Percentiles rank a stretch among this genome's conserved stretches.
These are phyloP conservation scores for Vulpes ferrilata DNA, from an alignment of 2,113 vertebrate species.

Conservation along the genomic window DNA sequence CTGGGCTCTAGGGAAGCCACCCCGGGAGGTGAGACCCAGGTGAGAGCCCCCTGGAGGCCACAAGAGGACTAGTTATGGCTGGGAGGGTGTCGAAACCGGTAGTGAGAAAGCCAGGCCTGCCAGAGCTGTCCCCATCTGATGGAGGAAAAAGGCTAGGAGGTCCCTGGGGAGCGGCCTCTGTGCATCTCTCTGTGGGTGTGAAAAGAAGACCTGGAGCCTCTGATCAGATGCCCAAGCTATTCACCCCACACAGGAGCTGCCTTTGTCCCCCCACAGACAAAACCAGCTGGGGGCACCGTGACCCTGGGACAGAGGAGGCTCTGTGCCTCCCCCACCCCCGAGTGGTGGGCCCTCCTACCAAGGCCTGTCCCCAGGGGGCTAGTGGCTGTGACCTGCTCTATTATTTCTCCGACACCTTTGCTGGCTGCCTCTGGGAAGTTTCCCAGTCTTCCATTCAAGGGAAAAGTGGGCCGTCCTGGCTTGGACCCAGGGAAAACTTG, in stretches of 20 bases:
- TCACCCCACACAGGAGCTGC: slow-evolving; percentile 70
- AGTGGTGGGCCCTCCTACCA: not conserved
- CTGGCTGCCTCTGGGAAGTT: slow-evolving; percentile 54
- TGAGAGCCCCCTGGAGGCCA: not conserved
- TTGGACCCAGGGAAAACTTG: not conserved
- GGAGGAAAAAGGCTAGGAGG: slow-evolving; percentile 25
- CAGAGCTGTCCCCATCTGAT: not conserved
- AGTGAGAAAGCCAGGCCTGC: not conserved
- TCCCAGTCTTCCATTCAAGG: not conserved
- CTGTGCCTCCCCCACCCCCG: slow-evolving; percentile 40
- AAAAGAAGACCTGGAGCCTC: slow-evolving; percentile 70
- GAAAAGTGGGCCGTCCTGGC: not conserved
- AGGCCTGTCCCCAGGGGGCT: not conserved
- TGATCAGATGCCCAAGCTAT: slow-evolving; percentile 64
- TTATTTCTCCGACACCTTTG: slow-evolving; percentile 67
- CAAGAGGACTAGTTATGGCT: not conserved
- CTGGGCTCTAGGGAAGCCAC: not conserved
- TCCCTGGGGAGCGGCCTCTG: slow-evolving; percentile 27
- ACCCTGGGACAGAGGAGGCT: slow-evolving; percentile 71
- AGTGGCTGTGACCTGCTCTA: not conserved
- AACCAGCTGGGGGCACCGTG: slow-evolving; percentile 40
- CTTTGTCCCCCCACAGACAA: slow-evolving; percentile 78
- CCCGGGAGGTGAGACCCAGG: not conserved
- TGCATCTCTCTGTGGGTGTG: slow-evolving; percentile 71
- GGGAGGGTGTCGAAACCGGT: not conserved